Percentiles rank a stretch among this genome's conserved stretches.
phyloP scores from a whole-genome alignment of 2,113 vertebrate species.

The Trogon surrucura region DNA sequence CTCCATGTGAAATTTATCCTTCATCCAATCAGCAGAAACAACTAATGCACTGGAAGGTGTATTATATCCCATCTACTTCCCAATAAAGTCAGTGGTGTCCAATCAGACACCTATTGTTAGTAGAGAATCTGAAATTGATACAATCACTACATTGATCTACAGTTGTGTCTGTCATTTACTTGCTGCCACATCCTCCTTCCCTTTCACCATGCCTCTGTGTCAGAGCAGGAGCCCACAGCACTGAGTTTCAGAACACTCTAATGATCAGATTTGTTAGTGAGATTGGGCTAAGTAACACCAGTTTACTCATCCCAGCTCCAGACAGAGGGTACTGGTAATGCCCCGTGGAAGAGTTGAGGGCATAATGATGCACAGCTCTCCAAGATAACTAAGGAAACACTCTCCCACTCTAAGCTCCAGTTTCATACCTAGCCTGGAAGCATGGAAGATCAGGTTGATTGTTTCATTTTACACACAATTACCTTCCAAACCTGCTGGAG shows the following conservation, averaged over 20 bases:
- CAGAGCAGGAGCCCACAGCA: neutral
- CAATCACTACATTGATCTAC: slow-evolving; percentile 80
- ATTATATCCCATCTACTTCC: slow-evolving; percentile 78
- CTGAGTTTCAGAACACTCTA: slow-evolving; percentile 36
- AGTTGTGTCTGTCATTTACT: slow-evolving; percentile 73
- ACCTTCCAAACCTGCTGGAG: neutral
- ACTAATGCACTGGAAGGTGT: slow-evolving; percentile 71
- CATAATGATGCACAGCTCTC: neutral
- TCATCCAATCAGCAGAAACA: slow-evolving; percentile 80
- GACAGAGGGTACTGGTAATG: neutral
- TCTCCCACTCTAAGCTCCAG: neutral
- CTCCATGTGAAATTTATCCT: slow-evolving; percentile 74
- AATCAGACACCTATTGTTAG: slow-evolving; percentile 84
- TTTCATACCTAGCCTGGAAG: neutral
- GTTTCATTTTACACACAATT: slow-evolving; percentile 12
- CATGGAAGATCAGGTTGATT: neutral
- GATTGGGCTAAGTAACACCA: neutral
- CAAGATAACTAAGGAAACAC: neutral
- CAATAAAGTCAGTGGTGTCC: slow-evolving; percentile 79
- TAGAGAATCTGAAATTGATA: slow-evolving; percentile 83
- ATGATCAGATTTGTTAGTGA: slow-evolving; percentile 16
- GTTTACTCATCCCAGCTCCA: neutral
- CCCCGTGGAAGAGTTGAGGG: neutral
- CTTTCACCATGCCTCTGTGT: neutral
- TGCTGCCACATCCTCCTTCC: neutral